phyloP scores from a whole-genome alignment of 2,113 vertebrate genomes.

The Semnornis frantzii region DNA sequence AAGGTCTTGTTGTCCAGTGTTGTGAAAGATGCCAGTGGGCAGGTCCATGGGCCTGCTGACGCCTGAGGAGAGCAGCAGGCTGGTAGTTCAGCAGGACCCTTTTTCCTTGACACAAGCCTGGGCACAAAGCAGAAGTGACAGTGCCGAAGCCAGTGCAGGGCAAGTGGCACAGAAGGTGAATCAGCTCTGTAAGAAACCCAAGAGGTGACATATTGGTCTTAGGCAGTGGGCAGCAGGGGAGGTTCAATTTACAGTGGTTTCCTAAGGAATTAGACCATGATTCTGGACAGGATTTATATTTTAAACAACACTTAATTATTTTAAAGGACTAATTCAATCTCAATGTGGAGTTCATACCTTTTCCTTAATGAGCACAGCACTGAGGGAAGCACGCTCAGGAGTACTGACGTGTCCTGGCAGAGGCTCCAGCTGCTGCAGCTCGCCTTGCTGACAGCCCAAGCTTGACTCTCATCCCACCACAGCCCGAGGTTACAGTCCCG shows the following conservation, averaged over 20 bases:
- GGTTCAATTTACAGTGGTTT: not conserved
- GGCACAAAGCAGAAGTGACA: not conserved
- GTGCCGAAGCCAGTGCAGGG: not conserved
- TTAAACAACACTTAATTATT: not conserved
- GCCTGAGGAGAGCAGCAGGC: not conserved
- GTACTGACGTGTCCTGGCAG: conserved; percentile 45
- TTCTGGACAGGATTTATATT: conserved; percentile 4
- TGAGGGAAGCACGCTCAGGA: not conserved
- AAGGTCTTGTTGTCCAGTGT: not conserved
- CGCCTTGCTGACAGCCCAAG: conserved; percentile 2
- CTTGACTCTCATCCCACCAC: conserved; percentile 1
- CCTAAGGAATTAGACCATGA: not conserved
- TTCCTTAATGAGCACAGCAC: not conserved
- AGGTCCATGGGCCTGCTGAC: not conserved
- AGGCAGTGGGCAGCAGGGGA: not conserved
- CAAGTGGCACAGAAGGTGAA: not conserved
- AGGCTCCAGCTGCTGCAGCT: not conserved
- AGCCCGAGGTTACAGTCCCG: not conserved
- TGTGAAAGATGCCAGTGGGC: not conserved
- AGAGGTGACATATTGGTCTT: not conserved
- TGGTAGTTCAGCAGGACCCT: not conserved
- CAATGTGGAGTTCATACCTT: conserved; percentile 56
- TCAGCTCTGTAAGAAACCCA: not conserved
- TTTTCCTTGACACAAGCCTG: not conserved
- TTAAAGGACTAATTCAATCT: not conserved